These are phyloP conservation scores for Hanleya hanleyi DNA, from an alignment of 2,888 invertebrate species.

Conservation along the genomic window DNA sequence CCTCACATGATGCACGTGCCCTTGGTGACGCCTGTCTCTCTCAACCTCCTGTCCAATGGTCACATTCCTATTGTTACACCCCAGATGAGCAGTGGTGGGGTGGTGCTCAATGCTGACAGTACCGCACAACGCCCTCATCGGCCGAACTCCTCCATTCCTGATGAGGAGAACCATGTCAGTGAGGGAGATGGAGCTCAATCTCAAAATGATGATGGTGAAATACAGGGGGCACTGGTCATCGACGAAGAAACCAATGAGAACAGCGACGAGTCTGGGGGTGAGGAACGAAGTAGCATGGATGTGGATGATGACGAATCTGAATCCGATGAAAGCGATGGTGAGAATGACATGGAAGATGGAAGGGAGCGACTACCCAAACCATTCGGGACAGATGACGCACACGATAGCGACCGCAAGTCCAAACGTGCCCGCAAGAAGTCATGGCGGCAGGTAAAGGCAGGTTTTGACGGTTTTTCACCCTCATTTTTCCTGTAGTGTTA, in stretches of 20 bases:
- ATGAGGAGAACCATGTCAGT: not conserved
- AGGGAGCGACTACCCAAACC: not conserved
- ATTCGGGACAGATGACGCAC: not conserved
- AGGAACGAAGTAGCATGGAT: not conserved
- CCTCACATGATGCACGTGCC: conserved; percentile 26
- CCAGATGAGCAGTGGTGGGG: not conserved
- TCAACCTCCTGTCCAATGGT: not conserved
- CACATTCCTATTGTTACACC: not conserved
- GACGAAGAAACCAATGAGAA: not conserved
- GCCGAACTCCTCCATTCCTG: not conserved
- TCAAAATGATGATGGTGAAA: not conserved
- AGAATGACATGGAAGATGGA: conserved; percentile 22
- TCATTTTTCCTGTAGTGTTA: conserved; percentile 7
- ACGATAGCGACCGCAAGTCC: conserved; percentile 20
- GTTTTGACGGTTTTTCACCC: conserved; percentile 10
- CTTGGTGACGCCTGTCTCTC: not conserved
- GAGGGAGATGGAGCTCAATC: not conserved
- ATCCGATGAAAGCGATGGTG: not conserved
- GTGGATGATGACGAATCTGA: not conserved
- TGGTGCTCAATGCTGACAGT: not conserved
- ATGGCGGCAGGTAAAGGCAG: conserved; percentile 59
- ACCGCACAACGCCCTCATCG: not conserved
- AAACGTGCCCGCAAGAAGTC: conserved; percentile 71
- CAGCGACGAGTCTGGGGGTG: not conserved
- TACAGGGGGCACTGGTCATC: conserved; percentile 3